A percentile compares a stretch with the other conserved stretches of the same genome.
These are phyloP conservation scores for Aurelia coerulea DNA, from an alignment of 30 jellyfish, hydroid and myxozoan genomes.

Conservation along the genomic window DNA sequence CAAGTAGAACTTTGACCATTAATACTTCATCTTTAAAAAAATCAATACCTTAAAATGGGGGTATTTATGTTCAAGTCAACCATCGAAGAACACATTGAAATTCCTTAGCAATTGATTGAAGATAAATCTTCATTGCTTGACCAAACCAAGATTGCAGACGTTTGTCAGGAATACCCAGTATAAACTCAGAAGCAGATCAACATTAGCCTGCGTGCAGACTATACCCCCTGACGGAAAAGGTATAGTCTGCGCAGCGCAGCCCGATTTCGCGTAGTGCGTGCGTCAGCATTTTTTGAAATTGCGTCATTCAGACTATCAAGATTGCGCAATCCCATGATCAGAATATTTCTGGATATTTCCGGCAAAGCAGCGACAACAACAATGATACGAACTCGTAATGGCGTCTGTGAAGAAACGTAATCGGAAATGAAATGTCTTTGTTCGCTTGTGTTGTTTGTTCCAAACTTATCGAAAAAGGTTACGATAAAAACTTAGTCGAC, in stretches of 20 bases:
- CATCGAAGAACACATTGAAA: no score
- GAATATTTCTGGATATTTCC: background rate
- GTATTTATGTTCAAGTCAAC: no score
- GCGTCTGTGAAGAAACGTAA: background rate
- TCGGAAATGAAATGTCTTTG: background rate
- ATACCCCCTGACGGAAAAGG: background rate
- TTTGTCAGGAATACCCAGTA: no score
- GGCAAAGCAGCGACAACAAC: background rate
- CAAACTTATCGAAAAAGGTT: conserved; percentile 1
- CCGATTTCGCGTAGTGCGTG: background rate
- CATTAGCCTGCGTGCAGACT: conserved; percentile 35
- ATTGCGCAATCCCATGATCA: conserved; percentile 11
- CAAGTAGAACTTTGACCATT: no score
- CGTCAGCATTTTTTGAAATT: background rate
- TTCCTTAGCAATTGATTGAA: no score
- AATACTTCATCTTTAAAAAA: no score
- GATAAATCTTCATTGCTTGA: no score
- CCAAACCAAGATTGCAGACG: no score
- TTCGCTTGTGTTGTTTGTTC: background rate
- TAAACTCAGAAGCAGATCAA: no score
- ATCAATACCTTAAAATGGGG: no score
- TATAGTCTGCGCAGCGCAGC: conserved; percentile 23
- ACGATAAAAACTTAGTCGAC: background rate
- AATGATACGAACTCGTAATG: background rate
- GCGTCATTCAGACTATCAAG: background rate